These are phyloP conservation scores for Atherix ibis DNA, from an alignment of 2,888 invertebrate species.

Conservation along the genomic window DNA sequence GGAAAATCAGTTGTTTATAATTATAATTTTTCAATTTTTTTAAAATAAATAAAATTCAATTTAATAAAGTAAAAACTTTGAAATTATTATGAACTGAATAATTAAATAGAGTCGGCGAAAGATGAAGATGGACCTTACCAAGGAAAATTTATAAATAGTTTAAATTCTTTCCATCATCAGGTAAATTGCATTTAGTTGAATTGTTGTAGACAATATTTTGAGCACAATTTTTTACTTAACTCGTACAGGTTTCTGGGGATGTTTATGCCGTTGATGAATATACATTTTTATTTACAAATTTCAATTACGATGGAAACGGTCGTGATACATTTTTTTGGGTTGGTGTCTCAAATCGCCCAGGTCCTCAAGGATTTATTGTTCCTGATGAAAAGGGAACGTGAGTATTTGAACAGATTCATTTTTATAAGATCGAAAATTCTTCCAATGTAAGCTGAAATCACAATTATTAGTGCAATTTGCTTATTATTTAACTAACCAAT, in stretches of 20 bases:
- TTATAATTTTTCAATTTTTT: too few relatives aligned
- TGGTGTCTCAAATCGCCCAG: slow-evolving; percentile 71
- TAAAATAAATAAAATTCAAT: too few relatives aligned
- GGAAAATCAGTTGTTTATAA: too few relatives aligned
- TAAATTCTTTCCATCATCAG: slow-evolving; percentile 82
- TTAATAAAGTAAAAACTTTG: too few relatives aligned
- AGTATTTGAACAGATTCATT: slow-evolving; percentile 22
- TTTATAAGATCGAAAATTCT: too few relatives aligned
- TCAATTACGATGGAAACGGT: slow-evolving; percentile 82
- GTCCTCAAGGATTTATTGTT: slow-evolving; percentile 82
- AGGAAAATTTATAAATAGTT: slow-evolving; percentile 67
- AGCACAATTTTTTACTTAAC: too few relatives aligned
- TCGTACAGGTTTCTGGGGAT: slow-evolving; percentile 58
- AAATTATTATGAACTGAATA: too few relatives aligned
- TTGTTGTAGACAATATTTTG: too few relatives aligned
- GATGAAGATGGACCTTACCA: slow-evolving; percentile 53
- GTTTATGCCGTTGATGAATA: slow-evolving; percentile 79
- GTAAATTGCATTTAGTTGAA: slow-evolving; percentile 20
- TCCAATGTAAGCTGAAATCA: too few relatives aligned
- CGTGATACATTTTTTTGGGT: slow-evolving; percentile 90
- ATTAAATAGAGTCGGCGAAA: too few relatives aligned
- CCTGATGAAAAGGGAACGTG: slow-evolving; percentile 77
- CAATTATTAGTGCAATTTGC: slow-evolving; percentile 3
- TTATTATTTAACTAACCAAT: too few relatives aligned
- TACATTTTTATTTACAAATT: slow-evolving; percentile 61